Evolutionary conservation across 2,888 invertebrate species (phyloP).

Genomic region (Acrobasis consociella): DNA sequence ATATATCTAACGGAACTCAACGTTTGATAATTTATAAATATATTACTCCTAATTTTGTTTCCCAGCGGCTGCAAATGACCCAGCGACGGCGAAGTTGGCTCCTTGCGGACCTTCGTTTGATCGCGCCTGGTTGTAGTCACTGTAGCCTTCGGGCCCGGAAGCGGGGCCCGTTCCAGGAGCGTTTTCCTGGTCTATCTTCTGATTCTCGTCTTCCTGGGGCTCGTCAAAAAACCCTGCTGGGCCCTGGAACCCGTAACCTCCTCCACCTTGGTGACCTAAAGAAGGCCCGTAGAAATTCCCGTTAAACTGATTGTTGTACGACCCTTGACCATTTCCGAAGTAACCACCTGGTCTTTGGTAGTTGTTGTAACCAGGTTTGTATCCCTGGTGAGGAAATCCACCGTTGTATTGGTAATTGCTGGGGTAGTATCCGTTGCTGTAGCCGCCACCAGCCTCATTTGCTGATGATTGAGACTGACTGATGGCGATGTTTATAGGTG

Average conservation of each 20-base stretch:
- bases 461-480: conserved; percentile 74
- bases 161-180: conserved; percentile 44
- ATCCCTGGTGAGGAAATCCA: conserved; percentile 36
- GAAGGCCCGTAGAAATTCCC: conserved; percentile 62
- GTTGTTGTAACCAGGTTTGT: conserved; percentile 1
- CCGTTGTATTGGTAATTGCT: conserved; percentile 57
- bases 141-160: conserved; percentile 33
- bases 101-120: conserved; percentile 1
- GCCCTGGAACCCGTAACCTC: conserved; percentile 54
- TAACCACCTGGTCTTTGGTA: conserved; percentile 51
- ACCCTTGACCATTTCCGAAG: conserved; percentile 57
- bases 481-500: conserved; percentile 72
- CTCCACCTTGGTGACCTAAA: conserved; percentile 36
- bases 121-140: conserved; percentile 29
- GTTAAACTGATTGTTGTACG: conserved; percentile 67
- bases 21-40: not conserved
- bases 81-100: conserved; percentile 11
- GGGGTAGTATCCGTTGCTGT: conserved; percentile 53
- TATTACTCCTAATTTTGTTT: conserved; percentile 2
- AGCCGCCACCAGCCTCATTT: conserved; percentile 61
- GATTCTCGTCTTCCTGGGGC: conserved; percentile 39
- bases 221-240: conserved; percentile 48
- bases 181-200: conserved; percentile 35
- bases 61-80: conserved; percentile 17
- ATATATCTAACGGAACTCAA: not conserved